Base-by-base conservation (phyloP, 2,113 vertebrate species). In the Aphelocoma coerulescens region DNA sequence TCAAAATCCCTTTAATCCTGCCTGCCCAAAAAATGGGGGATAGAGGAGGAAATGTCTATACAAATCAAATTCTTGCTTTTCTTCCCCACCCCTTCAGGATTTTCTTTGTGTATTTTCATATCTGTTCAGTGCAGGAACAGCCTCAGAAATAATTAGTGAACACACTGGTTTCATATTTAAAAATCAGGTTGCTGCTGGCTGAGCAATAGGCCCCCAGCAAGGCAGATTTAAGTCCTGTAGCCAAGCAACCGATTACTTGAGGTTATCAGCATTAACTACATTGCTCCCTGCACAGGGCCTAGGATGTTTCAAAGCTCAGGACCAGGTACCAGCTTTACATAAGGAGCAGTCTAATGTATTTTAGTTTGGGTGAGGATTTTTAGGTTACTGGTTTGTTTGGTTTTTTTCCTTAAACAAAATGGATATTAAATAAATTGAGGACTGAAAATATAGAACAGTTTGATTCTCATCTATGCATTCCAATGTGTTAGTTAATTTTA, bases 241-340 rank as follows among this genome's bases (percentile, higher is more conserved):
- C 87, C 92, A 96, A 91, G 94, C 94, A 97, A 93, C 95, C 52
- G 7, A 69, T 88, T 55, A 71, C 71, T 84, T 78, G 89, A 83
- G 93, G 79, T 67, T 85, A 51, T 35, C 84, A 77, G 41, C 75
- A 21, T 66, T 85, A 73, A 44, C 83, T 81, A 55, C 35, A 20
- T 20, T 95, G 67, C 65, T 92, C 27, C 73, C 82, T 89, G 91
- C 77, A 20, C 59, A 14, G 22, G 78, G 51, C 72, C 72, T 88
- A 57, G 22, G 65, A 11, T 52, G 59, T 88, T 82, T 62, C 33
- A 75, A 5, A 32, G 32, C 85, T 77, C 51, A 24, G 85, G 68
- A 68, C 85, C 79, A 58, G 55, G 43, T 79, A 52, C 57, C 74
- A 41, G 62, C 48, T 86, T 74, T 51, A 63, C 15, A 37, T 23